phyloP scores from a whole-genome alignment of 2,888 invertebrate species.

The Acrocyrtus sp. region DNA sequence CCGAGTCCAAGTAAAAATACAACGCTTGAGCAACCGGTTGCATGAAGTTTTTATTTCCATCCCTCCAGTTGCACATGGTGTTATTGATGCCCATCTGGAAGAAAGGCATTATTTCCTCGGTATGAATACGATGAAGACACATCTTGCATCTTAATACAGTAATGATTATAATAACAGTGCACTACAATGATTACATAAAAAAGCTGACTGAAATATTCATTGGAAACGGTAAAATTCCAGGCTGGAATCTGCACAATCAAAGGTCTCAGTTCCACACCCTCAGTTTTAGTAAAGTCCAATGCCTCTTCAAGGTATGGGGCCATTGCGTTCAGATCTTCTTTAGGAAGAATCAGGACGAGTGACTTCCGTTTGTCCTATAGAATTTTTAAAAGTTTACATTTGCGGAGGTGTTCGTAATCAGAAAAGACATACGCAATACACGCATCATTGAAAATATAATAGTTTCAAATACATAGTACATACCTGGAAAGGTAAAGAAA shows the following conservation, averaged over 20 bases:
- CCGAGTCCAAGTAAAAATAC: slow-evolving; percentile 48
- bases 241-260: slow-evolving; percentile 54
- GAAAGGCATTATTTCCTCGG: neutral
- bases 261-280: slow-evolving; percentile 50
- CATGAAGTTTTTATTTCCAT: slow-evolving; percentile 47
- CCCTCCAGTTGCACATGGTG: slow-evolving; percentile 57
- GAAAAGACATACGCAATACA: too few species aligned
- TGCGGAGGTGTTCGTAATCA: too few species aligned
- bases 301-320: slow-evolving; percentile 53
- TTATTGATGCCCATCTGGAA: slow-evolving; percentile 59
- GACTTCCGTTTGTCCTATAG: slow-evolving; percentile 53
- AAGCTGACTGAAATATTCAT: slow-evolving; percentile 57
- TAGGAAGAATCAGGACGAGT: slow-evolving; percentile 58
- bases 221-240: slow-evolving; percentile 58
- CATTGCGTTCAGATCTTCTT: slow-evolving; percentile 47
- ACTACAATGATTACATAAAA: slow-evolving; percentile 51
- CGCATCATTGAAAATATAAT: too few species aligned
- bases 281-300: slow-evolving; percentile 45
- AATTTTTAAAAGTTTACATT: neutral
- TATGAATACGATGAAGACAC: too few species aligned
- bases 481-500: slow-evolving; percentile 58
- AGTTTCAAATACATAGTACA: neutral
- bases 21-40: slow-evolving; percentile 56
- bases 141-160: too few species aligned
- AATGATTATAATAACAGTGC: neutral